Conservation (phyloP, 2,113 vertebrate genomes). For the Columba livia region DNA sequence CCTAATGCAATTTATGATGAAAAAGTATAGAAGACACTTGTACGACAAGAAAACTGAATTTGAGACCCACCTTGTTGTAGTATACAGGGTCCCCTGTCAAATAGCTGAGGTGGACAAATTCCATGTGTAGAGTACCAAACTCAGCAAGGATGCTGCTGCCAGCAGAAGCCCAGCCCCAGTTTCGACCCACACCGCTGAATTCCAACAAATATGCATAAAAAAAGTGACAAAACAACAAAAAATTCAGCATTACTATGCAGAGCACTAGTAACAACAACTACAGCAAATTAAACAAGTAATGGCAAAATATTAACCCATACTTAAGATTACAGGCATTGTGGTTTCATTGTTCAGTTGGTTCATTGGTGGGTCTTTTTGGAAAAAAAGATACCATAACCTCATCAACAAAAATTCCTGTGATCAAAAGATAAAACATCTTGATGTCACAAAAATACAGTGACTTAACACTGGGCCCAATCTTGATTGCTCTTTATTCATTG, state of each 20-base stretch:
- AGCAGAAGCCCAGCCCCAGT: conserved; percentile 99
- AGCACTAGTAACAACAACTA: background rate
- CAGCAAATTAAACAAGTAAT: background rate
- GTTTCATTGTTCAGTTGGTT: background rate
- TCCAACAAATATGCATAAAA: background rate
- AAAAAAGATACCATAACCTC: background rate
- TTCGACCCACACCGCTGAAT: conserved; percentile 91
- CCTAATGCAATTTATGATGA: background rate
- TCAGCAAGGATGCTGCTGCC: conserved; percentile 98
- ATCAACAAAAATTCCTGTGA: background rate
- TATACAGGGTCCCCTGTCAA: conserved; percentile 93
- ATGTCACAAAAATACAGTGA: background rate
- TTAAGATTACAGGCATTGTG: background rate
- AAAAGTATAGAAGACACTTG: background rate
- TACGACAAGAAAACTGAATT: background rate
- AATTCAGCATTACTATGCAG: background rate
- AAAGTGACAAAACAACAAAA: background rate
- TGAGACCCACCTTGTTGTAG: conserved; percentile 89
- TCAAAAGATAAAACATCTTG: background rate
- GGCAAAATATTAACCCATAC: background rate
- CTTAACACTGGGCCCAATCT: background rate
- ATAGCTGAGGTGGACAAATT: conserved; percentile 97
- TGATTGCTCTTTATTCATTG: background rate
- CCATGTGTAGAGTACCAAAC: conserved; percentile 97
- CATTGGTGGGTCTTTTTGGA: background rate